phyloP scores from a whole-genome alignment of 2,888 invertebrate genomes.

The Hypsopygia costalis region DNA sequence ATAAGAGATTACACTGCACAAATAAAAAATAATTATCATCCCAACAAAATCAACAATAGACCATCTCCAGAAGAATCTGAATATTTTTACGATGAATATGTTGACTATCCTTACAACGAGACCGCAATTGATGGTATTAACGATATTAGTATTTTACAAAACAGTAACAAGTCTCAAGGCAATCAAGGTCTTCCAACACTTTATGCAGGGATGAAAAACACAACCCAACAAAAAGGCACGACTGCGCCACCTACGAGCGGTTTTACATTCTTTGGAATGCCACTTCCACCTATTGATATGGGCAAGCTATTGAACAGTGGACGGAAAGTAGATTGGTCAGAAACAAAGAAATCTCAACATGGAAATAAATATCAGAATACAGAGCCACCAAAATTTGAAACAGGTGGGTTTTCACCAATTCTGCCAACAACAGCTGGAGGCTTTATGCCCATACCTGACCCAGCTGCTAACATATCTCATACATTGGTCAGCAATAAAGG shows the following conservation, averaged over 20 bases:
- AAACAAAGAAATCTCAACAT: conserved; percentile 44
- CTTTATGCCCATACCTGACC: conserved; percentile 83
- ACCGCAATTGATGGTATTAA: conserved; percentile 62
- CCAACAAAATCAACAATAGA: conserved; percentile 73
- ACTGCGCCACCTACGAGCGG: conserved; percentile 77
- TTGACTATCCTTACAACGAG: conserved; percentile 87
- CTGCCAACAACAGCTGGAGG: conserved; percentile 86
- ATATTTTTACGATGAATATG: conserved; percentile 91
- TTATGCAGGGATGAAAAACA: conserved; percentile 54
- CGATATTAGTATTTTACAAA: conserved; percentile 44
- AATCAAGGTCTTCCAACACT: conserved; percentile 81
- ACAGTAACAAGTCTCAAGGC: conserved; percentile 58
- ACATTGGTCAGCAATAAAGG: conserved; percentile 31
- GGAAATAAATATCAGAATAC: conserved; percentile 52
- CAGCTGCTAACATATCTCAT: conserved; percentile 43
- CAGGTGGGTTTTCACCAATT: conserved; percentile 89
- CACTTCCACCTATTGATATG: conserved; percentile 86
- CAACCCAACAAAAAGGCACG: conserved; percentile 45
- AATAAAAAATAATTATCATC: conserved; percentile 62
- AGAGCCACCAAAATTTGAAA: conserved; percentile 83
- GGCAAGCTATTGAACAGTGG: conserved; percentile 82
- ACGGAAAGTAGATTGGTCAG: conserved; percentile 69
- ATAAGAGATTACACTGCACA: conserved; percentile 68
- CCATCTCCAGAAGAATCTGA: conserved; percentile 89
- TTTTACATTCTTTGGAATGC: conserved; percentile 93